Percentiles rank a stretch among this genome's conserved stretches.
Evolutionary conservation across 2,888 invertebrate genomes (phyloP).

Genomic region (Thereva nobilitata): DNA sequence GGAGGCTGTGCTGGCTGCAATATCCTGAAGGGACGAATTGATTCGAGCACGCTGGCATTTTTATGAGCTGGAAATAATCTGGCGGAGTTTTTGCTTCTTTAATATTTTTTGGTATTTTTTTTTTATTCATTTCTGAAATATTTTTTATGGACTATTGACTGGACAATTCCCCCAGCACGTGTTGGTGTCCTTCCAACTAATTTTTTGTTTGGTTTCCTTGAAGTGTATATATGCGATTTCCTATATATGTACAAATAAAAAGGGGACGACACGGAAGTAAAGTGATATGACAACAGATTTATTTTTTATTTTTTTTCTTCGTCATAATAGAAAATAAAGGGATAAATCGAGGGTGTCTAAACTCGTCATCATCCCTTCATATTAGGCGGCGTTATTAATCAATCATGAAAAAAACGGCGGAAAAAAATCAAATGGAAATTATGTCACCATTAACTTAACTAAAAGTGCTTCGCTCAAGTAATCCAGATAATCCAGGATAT

Average conservation of each 20-base stretch:
- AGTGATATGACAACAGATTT: too few relatives aligned
- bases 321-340: too few relatives aligned
- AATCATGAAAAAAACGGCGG: conserved; percentile 10
- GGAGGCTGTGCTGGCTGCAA: conserved; percentile 25
- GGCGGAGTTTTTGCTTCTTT: conserved; percentile 24
- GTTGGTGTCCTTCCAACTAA: conserved; percentile 38
- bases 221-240: not conserved
- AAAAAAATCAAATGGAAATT: not conserved
- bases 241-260: not conserved
- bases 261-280: too few relatives aligned
- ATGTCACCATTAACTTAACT: not conserved
- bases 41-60: conserved; percentile 42
- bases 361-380: too few relatives aligned
- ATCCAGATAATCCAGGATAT: too few relatives aligned
- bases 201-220: conserved; percentile 19
- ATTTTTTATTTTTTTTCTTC: too few relatives aligned
- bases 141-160: conserved; percentile 29
- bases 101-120: conserved; percentile 4
- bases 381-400: conserved; percentile 18
- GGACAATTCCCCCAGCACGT: conserved; percentile 36
- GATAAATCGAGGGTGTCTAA: too few relatives aligned
- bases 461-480: too few relatives aligned
- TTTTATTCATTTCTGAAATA: not conserved
- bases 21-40: conserved; percentile 30
- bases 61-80: conserved; percentile 42